Conservation (phyloP, 2,113 vertebrate species). For the Drymodes brunneopygia region DNA sequence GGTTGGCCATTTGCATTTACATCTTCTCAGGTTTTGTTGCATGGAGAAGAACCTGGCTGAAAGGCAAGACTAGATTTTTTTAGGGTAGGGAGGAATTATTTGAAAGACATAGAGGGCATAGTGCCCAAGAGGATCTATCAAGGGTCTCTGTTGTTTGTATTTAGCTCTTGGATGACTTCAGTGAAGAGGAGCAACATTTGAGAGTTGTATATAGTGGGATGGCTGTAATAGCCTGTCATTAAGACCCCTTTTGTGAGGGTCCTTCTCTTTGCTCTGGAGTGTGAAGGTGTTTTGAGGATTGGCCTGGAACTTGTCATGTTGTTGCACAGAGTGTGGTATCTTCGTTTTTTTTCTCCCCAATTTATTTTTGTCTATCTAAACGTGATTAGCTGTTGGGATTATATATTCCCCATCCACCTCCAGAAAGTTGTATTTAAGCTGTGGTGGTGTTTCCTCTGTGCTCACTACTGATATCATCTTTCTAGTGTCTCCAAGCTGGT, state of each 20-base stretch:
- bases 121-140: background rate
- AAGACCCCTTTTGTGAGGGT: background rate
- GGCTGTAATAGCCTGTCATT: background rate
- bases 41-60: background rate
- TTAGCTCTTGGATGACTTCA: background rate
- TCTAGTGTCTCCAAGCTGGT: background rate
- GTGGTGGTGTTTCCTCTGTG: background rate
- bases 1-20: background rate
- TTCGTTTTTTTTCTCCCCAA: background rate
- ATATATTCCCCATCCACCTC: background rate
- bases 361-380: background rate
- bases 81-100: background rate
- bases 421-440: background rate
- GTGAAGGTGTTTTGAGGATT: background rate
- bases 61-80: background rate
- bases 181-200: background rate
- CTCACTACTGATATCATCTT: background rate
- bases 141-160: background rate
- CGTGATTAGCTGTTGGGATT: background rate
- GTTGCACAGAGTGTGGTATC: background rate
- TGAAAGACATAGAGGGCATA: accelerated
- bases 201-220: background rate
- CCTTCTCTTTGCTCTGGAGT: background rate
- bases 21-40: background rate
- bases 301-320: background rate